Evolutionary conservation across 1,140 invertebrate genomes (phyloP).

Genomic region (Asobara japonica): DNA sequence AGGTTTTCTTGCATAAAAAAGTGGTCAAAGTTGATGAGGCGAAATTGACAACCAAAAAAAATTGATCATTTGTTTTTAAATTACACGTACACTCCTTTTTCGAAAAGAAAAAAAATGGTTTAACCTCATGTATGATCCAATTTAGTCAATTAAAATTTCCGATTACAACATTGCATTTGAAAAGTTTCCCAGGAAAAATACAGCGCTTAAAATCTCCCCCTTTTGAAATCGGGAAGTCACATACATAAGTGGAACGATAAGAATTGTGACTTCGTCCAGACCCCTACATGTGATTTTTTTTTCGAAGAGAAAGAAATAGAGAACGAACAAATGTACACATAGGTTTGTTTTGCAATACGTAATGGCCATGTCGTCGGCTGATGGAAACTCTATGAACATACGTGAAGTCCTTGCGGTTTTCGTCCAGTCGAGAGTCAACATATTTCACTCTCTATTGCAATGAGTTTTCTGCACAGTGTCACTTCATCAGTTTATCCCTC

Average conservation of each 20-base stretch:
- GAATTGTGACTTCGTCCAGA: neutral
- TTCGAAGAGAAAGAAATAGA: neutral
- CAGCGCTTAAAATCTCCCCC: neutral
- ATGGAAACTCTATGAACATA: neutral
- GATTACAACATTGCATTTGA: too few relatives aligned
- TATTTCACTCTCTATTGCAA: constrained; percentile 14
- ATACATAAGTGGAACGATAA: neutral
- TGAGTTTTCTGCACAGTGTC: neutral
- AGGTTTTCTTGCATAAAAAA: too few relatives aligned
- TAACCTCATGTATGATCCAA: too few relatives aligned
- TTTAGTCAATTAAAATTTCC: too few relatives aligned
- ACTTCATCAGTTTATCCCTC: neutral
- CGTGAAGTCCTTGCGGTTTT: constrained; percentile 1
- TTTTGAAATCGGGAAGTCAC: neutral
- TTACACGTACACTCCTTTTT: too few relatives aligned
- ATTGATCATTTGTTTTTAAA: too few relatives aligned
- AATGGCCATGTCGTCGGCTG: neutral
- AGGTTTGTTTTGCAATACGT: neutral
- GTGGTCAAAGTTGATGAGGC: too few relatives aligned
- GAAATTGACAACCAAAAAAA: too few relatives aligned
- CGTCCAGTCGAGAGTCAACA: constrained; percentile 19
- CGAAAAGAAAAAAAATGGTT: too few relatives aligned
- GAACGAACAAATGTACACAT: neutral
- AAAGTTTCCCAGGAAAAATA: neutral
- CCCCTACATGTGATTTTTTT: neutral